Conservation (phyloP, 2,113 vertebrate genomes). For the Leucosticte australis region DNA sequence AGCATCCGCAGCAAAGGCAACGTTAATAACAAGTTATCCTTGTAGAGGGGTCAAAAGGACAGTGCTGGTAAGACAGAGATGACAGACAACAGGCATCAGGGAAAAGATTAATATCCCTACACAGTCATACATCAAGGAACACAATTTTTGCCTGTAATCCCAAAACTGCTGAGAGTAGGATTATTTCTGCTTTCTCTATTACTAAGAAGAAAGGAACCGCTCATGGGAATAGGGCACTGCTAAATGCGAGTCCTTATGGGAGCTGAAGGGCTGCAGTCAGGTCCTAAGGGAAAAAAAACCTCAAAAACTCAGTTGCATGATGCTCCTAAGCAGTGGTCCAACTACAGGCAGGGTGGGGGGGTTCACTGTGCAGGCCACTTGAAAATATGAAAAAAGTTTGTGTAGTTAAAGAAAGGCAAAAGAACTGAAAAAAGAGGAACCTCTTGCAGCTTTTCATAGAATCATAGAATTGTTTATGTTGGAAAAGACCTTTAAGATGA, state of each 20-base stretch:
- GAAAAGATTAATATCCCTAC: slow-evolving; percentile 59
- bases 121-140: slow-evolving; percentile 57
- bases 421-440: not conserved
- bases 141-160: slow-evolving; percentile 64
- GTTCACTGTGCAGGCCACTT: not conserved
- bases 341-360: not conserved
- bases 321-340: not conserved
- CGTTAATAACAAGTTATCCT: slow-evolving; percentile 33
- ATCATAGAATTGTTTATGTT: not conserved
- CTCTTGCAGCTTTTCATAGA: not conserved
- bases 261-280: not conserved
- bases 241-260: not conserved
- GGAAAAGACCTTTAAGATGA: not conserved
- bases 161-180: slow-evolving; percentile 64
- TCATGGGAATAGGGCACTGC: slow-evolving; percentile 23
- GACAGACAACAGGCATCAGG: slow-evolving; percentile 46
- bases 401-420: not conserved
- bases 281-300: not conserved
- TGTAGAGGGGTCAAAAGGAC: slow-evolving; percentile 44
- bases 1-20: not conserved
- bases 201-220: not conserved
- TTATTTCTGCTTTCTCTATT: slow-evolving; percentile 52
- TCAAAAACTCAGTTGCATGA: not conserved
- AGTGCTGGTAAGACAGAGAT: slow-evolving; percentile 34
- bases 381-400: not conserved